phyloP scores from a whole-genome alignment of 1,140 invertebrate species.

The roundworm (Caenorhabditis elegans) region DNA sequence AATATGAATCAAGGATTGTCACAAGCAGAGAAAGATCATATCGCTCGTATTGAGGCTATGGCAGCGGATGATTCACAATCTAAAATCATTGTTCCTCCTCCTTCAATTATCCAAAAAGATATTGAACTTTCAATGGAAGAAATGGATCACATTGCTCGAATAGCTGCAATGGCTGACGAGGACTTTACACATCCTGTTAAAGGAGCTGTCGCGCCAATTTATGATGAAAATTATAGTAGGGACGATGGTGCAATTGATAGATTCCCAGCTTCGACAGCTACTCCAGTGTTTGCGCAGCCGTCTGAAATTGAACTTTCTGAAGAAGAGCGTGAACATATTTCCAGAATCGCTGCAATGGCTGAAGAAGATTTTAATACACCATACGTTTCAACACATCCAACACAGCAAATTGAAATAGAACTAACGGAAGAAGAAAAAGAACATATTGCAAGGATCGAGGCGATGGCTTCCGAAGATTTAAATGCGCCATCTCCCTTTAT shows the following conservation, averaged over 20 bases:
- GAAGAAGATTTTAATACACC: background rate
- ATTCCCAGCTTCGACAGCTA: no score
- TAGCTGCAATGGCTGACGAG: constrained; percentile 35
- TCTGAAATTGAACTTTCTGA: background rate
- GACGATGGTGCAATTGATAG: no score
- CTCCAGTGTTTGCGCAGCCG: background rate
- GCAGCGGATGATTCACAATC: background rate
- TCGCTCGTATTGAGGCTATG: background rate
- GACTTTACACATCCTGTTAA: background rate
- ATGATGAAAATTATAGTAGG: no score
- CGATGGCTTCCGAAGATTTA: background rate
- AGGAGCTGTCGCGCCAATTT: no score
- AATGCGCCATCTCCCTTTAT: background rate
- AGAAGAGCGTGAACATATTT: background rate
- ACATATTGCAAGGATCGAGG: background rate
- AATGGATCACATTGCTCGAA: constrained; percentile 31
- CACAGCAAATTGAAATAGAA: background rate
- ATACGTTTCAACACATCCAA: background rate
- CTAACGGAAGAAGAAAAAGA: background rate
- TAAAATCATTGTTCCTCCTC: background rate
- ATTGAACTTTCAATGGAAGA: constrained; percentile 33
- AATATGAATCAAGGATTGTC: background rate
- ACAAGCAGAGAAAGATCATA: background rate
- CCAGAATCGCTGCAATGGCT: background rate
- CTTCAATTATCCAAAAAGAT: background rate